phyloP scores from a whole-genome alignment of 2,797 vertebrate genomes.

The Oceanodroma leucorhoa region DNA sequence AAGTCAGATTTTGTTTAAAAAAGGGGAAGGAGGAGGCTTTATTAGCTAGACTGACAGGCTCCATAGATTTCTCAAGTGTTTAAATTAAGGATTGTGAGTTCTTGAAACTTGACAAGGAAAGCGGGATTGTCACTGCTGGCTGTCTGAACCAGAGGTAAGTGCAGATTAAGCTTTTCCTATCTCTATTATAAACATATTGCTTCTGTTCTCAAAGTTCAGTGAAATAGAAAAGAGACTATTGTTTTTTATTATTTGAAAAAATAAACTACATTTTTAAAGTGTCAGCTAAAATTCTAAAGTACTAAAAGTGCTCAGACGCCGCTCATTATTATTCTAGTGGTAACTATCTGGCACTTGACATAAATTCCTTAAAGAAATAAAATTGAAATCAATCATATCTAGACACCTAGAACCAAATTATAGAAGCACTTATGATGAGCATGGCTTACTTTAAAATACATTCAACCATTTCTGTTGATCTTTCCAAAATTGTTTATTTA shows the following conservation, averaged over 20 bases:
- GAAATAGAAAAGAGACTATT: not conserved
- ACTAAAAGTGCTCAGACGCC: not conserved
- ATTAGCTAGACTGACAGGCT: constrained; percentile 80
- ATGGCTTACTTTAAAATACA: not conserved
- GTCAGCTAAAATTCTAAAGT: constrained; percentile 9
- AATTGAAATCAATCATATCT: not conserved
- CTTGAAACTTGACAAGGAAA: constrained; percentile 77
- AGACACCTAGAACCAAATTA: not conserved
- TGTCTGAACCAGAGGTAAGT: constrained; percentile 73
- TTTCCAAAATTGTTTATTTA: not conserved
- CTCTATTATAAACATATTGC: constrained; percentile 66
- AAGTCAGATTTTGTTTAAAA: constrained; percentile 77
- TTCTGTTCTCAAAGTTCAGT: constrained; percentile 15
- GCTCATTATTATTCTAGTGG: not conserved
- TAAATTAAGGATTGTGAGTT: constrained; percentile 81
- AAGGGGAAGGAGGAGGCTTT: constrained; percentile 67
- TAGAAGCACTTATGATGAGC: not conserved
- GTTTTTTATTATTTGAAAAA: not conserved
- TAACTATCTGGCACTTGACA: constrained; percentile 13
- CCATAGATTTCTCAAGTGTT: constrained; percentile 80
- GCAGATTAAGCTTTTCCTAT: constrained; percentile 72
- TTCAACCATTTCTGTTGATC: not conserved
- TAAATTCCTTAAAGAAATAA: not conserved
- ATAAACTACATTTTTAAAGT: not conserved
- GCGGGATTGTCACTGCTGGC: constrained; percentile 66